Base-by-base conservation (phyloP, 2,113 vertebrate species). In the Poecile atricapillus region DNA sequence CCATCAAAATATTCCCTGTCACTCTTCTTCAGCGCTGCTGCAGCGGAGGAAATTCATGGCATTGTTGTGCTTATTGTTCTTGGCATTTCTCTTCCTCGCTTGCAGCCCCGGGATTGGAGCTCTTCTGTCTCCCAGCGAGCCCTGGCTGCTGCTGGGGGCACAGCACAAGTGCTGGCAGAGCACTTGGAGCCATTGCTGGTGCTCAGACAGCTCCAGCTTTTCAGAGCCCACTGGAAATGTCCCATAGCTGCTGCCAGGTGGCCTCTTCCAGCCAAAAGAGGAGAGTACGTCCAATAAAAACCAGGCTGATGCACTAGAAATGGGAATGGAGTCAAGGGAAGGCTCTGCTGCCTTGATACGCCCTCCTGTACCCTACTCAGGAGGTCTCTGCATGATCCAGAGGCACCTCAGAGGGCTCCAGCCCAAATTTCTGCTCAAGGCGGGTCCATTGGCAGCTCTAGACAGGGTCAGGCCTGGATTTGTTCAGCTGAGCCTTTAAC, bases 11-110 rank as follows among this genome's bases (percentile, higher is more conserved):
- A 18, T 35, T 39, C 70, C 59, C 44, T 49, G 56, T 74, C 85
- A 49, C 85, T 81, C 50, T 81, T 49, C 64, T 56, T 52, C 43
- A 5, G 83, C 4, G 12, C 21, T n/a, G 49, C 4, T 33, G 49
- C 4, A 8, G 37, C 5, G 16, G 76, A 74, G 92, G 91, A 96
- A 94, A 95, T 81, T 81, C 68, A 11, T 53, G 70, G 63, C 80
- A 74, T 93, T 83, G 89, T 77, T 90, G 59, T 83, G 67, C 50
- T 77, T 80, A 67, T 90, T 92, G 94, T 67, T 95, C 83, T 89
- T 95, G 93, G 89, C 93, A 31, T 88, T 86, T 91, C 35, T 6
- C 33, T 90, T 93, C 94, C 88, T 63, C 39, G 13, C 59, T 95
- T 81, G 35, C 86, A 96, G 85, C 11, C 0, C 33, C 0, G 1